Evolutionary conservation across 2,888 invertebrate genomes (phyloP).

Genomic region (Cancer borealis): DNA sequence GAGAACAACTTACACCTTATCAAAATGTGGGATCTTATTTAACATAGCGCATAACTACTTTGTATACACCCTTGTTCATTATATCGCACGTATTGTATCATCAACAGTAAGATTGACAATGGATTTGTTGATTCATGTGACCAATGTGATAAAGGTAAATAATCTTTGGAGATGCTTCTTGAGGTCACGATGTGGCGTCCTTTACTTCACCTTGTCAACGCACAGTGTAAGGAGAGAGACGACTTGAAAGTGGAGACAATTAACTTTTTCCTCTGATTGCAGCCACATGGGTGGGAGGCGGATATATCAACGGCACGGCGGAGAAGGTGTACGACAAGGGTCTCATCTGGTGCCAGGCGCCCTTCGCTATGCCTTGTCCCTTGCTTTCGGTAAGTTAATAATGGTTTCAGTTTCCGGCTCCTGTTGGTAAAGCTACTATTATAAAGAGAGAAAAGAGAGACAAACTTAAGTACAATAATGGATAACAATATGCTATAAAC

Average conservation of each 20-base stretch:
- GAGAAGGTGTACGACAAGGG: conserved; percentile 97
- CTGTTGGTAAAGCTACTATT: neutral
- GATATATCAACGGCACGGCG: conserved; percentile 99
- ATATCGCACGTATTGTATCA: neutral
- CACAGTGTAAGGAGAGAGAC: neutral
- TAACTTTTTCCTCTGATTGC: neutral
- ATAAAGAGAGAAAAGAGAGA: conserved; percentile 9
- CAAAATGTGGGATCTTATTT: neutral
- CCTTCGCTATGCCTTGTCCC: conserved; percentile 97
- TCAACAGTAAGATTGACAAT: neutral
- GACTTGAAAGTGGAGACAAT: neutral
- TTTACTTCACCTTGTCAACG: neutral
- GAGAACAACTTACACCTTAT: neutral
- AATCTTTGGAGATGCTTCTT: neutral
- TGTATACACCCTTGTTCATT: neutral
- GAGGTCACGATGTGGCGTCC: neutral
- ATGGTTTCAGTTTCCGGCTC: neutral
- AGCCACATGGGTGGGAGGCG: conserved; percentile 99
- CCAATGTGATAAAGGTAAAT: neutral
- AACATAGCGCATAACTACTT: neutral
- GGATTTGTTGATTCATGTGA: neutral
- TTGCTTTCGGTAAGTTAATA: conserved; percentile 90
- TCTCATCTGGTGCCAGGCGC: conserved; percentile 98
- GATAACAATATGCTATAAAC: neutral
- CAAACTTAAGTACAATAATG: neutral